Base-by-base conservation (phyloP, 92 coral and sea anemone genomes). In the Actinernus sp. region DNA sequence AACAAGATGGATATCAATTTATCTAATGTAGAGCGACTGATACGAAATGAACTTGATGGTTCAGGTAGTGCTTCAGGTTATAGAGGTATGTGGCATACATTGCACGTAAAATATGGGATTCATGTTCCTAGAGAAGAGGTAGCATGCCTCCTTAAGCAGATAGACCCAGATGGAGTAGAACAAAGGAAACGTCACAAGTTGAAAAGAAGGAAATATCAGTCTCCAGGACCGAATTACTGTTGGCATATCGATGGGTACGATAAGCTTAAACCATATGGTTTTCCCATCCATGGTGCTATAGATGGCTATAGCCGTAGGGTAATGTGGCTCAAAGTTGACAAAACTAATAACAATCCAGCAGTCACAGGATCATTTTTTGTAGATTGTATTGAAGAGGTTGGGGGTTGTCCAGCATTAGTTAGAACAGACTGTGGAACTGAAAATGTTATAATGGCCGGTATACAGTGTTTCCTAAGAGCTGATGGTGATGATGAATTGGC, bases 381-480 rank as follows among this genome's bases (percentile, higher is more conserved):
- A 10, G 55, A 63, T 24, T 63, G 70, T 45, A 36, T 63, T 44
- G 45, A 25, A 27, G 70, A 63, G 23, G 21, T 63, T 2, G 50
- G 45, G 2, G 70, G 70, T 28, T 63, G 70, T 24, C 70, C 70
- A 30, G 17, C 25, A n/a, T 37, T 63, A 31, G 7, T 63, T 2
- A 31, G 70, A 41, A 63, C 56, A 41, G 70, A 63, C 23, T 37
- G 50, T 41, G 70, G 70, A 28, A 63, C 70, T 44, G 70, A 63
- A 18, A 63, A 63, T 45, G 70, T 31, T 18, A 45, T 24, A 63
- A 63, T 63, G 37, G 70, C 70, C 18, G 59, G 11, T 44, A 36
- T 32, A 24, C 57, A 63, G 62, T 40, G 70, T 29, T 63, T 63
- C 32, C 59, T 63, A 63, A 45, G 70, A 49, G 70, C 62, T 7